Evolutionary conservation across 2,888 invertebrate genomes (phyloP).

Genomic region (Lissonota sp.): DNA sequence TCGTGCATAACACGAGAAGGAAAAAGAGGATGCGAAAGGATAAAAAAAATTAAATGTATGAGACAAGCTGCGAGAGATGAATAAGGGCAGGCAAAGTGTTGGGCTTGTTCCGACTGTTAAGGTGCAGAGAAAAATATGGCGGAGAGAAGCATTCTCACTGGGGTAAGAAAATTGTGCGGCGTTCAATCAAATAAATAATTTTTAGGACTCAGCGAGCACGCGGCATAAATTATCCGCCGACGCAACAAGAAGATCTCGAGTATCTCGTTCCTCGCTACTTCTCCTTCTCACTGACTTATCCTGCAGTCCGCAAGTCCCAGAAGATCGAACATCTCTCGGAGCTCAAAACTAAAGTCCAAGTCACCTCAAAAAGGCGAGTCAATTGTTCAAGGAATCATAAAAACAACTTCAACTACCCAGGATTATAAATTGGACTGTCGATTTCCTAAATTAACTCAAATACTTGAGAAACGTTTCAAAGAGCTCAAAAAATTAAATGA

Average conservation of each 20-base stretch:
- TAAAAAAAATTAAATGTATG: slow-evolving; percentile 33
- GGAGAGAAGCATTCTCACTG: slow-evolving; percentile 71
- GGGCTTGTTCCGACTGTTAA: slow-evolving; percentile 26
- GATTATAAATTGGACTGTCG: no score
- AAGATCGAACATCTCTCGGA: no score
- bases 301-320: no score
- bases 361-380: neutral
- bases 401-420: neutral
- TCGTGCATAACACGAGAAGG: neutral
- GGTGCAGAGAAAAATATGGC: slow-evolving; percentile 58
- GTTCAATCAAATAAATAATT: slow-evolving; percentile 80
- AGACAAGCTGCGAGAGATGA: slow-evolving; percentile 15
- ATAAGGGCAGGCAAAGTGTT: slow-evolving; percentile 48
- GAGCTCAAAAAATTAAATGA: neutral
- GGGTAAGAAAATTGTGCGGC: slow-evolving; percentile 22
- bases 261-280: slow-evolving; percentile 36
- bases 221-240: slow-evolving; percentile 80
- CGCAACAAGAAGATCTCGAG: slow-evolving; percentile 68
- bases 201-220: slow-evolving; percentile 73
- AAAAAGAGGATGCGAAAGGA: slow-evolving; percentile 24
- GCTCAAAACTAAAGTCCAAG: no score
- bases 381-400: neutral
- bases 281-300: neutral
- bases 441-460: no score
- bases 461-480: no score